These are phyloP conservation scores for Drosophila siamana DNA, from an alignment of 2,888 invertebrate species.

Conservation along the genomic window DNA sequence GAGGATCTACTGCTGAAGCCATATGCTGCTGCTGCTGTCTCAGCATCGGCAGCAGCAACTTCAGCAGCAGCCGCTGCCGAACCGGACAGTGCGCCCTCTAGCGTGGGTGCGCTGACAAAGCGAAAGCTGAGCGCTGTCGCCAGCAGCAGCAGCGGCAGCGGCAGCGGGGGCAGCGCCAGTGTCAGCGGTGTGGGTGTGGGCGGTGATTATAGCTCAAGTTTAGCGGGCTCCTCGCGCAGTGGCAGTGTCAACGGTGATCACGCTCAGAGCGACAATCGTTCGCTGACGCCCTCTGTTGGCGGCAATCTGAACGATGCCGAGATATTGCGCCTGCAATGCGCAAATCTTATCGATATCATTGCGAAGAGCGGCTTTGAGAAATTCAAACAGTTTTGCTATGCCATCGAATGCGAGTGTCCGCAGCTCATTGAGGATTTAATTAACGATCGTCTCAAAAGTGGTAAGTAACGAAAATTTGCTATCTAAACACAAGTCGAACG, in stretches of 20 bases:
- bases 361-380: conserved; percentile 88
- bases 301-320: conserved; percentile 80
- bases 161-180: conserved; percentile 54
- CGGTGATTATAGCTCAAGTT: conserved; percentile 65
- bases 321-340: conserved; percentile 86
- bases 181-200: conserved; percentile 47
- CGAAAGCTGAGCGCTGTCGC: conserved; percentile 81
- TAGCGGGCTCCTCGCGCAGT: conserved; percentile 78
- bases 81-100: conserved; percentile 74
- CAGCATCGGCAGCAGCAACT: conserved; percentile 40
- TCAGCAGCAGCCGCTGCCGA: conserved; percentile 31
- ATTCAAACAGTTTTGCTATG: conserved; percentile 88
- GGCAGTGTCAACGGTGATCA: conserved; percentile 83
- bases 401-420: conserved; percentile 88
- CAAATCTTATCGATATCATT: conserved; percentile 88
- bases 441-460: conserved; percentile 87
- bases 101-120: conserved; percentile 72
- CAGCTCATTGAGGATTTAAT: conserved; percentile 88
- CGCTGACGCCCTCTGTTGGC: conserved; percentile 80
- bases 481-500: not conserved
- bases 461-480: conserved; percentile 76
- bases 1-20: conserved; percentile 86
- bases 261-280: conserved; percentile 81
- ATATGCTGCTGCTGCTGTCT: conserved; percentile 44
- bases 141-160: conserved; percentile 70